Base-by-base conservation (phyloP, 1,140 invertebrate species). In the Cotesia typhae region DNA sequence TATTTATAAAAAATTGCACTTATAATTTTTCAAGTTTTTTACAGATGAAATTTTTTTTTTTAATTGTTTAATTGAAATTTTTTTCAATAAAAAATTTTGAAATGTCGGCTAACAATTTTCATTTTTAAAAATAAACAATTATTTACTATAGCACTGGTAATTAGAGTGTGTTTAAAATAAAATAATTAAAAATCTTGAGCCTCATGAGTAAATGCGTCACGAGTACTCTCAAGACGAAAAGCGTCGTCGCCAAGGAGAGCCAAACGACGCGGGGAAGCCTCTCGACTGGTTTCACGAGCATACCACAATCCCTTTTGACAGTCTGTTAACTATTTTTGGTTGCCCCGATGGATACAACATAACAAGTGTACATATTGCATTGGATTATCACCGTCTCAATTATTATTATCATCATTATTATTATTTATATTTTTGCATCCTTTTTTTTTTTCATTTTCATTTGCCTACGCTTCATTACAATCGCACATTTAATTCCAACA, bases 241-340 rank as follows among this genome's bases (percentile, higher is more conserved):
- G 71, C 71, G 71, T 72, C 71, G 71, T 72, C 71, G 57, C 71
- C 66, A 72, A 72, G 71, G 71, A 72, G 71, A 72, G 65, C 65
- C 65, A 72, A 67, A 72, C 71, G 71, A 72, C 71, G 71, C 71
- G 71, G 65, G 65, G 71, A 72, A 72, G 71, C 57, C 71, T 59
- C 71, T 60, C 71, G 71, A 72, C 71, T 65, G 71, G 71, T 72
- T 72, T 72, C 52, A 67, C 55, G 65, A 57, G 63, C 37, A 66
- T 71, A 59, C 63, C 63, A 63, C 52, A 17, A 71, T 67, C 63
- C 70, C 64, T 72, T 71, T 66, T 72, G 70, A 72, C 70, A 72
- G 64, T 67, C 64, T 72, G 63, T 59, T 71, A 69, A 69, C 64
- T 72, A 72, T 72, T 72, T 72, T 65, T 60, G 53, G 53, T 65